Conservation (phyloP, 2,113 vertebrate genomes). For the Pterocles burchelli region DNA sequence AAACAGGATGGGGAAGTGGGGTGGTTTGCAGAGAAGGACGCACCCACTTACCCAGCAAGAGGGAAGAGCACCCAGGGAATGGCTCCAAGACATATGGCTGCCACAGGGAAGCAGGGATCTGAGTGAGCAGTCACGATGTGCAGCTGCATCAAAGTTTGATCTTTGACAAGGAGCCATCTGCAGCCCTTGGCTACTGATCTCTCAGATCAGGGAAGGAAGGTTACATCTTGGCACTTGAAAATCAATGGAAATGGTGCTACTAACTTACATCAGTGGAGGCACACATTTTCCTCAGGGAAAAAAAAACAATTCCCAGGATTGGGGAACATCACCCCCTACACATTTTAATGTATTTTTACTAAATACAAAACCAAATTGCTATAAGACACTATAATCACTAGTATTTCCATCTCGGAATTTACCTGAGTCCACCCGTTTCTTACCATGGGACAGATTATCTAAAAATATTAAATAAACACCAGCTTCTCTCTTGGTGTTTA, state of each 20-base stretch:
- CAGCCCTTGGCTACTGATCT: neutral
- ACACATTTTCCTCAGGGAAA: neutral
- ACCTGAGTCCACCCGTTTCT: neutral
- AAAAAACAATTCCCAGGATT: neutral
- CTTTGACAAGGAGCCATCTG: neutral
- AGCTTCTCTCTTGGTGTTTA: neutral
- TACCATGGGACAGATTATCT: neutral
- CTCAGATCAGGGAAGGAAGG: neutral
- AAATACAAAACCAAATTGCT: neutral
- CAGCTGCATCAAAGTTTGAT: neutral
- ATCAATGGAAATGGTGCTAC: neutral
- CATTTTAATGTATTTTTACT: neutral
- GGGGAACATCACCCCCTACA: neutral
- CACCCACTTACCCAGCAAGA: rapidly evolving
- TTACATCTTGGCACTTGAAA: neutral
- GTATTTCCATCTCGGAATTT: neutral
- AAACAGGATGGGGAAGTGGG: rapidly evolving
- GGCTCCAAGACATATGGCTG: neutral
- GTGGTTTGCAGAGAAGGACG: neutral
- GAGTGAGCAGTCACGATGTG: rapidly evolving
- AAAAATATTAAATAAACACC: neutral
- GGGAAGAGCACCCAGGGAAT: neutral
- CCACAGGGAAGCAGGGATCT: neutral
- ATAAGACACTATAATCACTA: neutral
- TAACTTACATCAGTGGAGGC: neutral